Percentiles rank a stretch among this genome's conserved stretches.
Conservation (phyloP, 2,797 vertebrate genomes). For the Neosilurus hyrtlii region DNA sequence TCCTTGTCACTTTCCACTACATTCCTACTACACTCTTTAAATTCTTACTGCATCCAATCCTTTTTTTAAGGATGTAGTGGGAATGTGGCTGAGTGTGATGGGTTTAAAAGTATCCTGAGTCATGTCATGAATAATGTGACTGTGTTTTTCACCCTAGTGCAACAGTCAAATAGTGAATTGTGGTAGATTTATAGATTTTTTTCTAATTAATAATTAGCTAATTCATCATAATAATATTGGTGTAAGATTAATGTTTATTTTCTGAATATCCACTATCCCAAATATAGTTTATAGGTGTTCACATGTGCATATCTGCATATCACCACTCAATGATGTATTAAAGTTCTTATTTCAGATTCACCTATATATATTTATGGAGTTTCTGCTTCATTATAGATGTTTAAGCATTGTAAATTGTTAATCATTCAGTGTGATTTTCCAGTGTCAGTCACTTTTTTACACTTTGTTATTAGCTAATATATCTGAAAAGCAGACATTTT, state of each 20-base stretch:
- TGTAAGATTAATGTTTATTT: background rate
- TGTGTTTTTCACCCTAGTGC: background rate
- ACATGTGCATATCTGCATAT: background rate
- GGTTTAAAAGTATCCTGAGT: background rate
- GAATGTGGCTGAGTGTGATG: too few relatives aligned
- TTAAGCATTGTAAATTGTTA: conserved; percentile 22
- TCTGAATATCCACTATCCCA: background rate
- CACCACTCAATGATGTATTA: background rate
- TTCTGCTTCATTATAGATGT: background rate
- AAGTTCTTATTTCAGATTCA: background rate
- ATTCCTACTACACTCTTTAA: too few relatives aligned
- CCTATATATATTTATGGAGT: background rate
- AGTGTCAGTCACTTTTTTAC: conserved; percentile 26
- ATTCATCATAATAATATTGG: too few relatives aligned
- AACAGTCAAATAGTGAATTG: background rate
- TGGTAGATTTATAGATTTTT: background rate
- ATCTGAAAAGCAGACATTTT: conserved; percentile 28
- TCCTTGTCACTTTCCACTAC: too few relatives aligned
- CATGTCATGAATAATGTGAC: background rate
- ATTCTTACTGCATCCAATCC: too few relatives aligned
- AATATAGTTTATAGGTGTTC: too few relatives aligned
- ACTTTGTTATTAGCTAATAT: conserved; percentile 18
- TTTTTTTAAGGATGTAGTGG: too few relatives aligned
- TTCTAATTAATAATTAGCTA: too few relatives aligned
- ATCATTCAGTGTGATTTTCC: conserved; percentile 43